These are phyloP conservation scores for Lytechinus variegatus DNA, from an alignment of 35 echinoderm and acorn worm genomes.

Conservation along the genomic window DNA sequence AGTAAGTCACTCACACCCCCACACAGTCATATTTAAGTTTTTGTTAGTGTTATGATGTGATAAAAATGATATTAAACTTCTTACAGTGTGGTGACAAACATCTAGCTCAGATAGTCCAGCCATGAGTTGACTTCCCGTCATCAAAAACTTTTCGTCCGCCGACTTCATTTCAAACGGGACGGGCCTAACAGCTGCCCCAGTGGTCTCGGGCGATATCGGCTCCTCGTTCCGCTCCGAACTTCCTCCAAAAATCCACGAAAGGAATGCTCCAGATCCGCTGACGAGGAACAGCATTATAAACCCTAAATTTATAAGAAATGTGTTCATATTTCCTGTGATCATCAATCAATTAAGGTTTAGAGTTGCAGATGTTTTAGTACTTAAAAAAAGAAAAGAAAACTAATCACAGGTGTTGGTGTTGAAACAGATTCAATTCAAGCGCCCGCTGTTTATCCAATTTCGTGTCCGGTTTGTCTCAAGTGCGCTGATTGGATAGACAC, in stretches of 20 bases:
- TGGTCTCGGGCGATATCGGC: background rate
- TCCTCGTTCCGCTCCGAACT: background rate
- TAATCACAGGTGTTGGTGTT: background rate
- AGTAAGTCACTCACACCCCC: no score
- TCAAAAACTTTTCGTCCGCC: constrained; percentile 83
- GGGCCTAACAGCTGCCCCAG: background rate
- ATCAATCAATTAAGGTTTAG: background rate
- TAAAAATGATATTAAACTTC: background rate
- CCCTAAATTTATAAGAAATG: background rate
- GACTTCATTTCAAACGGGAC: constrained; percentile 85
- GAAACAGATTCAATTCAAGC: no score
- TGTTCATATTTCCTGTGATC: background rate
- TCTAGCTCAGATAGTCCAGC: constrained; percentile 90
- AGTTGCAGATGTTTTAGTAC: background rate
- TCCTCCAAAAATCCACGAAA: constrained; percentile 60
- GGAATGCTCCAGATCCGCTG: constrained; percentile 3
- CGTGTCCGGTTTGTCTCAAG: background rate
- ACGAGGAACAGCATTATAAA: constrained; percentile 20
- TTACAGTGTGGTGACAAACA: constrained; percentile 87
- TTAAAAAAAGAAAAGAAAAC: background rate
- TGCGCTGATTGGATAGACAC: background rate
- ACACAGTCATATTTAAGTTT: no score
- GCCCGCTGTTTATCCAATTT: background rate
- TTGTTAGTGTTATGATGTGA: no score
- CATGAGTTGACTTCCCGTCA: constrained; percentile 72